phyloP scores from a whole-genome alignment of 2,888 invertebrate genomes.

The Pelosia muscerda region DNA sequence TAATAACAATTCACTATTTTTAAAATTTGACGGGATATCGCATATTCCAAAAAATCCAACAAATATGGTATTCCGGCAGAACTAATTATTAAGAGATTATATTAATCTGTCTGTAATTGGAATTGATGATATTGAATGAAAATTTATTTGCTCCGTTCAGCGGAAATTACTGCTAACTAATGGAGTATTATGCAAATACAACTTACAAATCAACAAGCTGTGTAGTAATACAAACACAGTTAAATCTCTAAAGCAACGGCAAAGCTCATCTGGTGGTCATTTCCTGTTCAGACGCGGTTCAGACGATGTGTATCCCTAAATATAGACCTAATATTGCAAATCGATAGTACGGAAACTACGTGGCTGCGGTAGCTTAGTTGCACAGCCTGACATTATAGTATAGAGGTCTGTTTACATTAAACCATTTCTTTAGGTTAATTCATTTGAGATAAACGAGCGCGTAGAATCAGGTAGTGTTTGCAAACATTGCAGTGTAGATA shows the following conservation, averaged over 20 bases:
- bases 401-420: neutral
- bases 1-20: too few relatives aligned
- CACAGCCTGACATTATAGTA: neutral
- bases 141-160: too few relatives aligned
- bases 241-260: conserved; percentile 58
- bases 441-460: conserved; percentile 39
- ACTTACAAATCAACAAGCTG: conserved; percentile 23
- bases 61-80: too few relatives aligned
- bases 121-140: neutral
- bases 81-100: too few relatives aligned
- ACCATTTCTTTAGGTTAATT: conserved; percentile 26
- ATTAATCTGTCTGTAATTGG: neutral
- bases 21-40: too few relatives aligned
- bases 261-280: conserved; percentile 78
- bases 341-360: conserved; percentile 43
- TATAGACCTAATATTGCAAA: conserved; percentile 51
- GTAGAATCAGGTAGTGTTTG: conserved; percentile 51
- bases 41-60: too few relatives aligned
- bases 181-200: neutral
- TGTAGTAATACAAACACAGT: conserved; percentile 21
- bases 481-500: conserved; percentile 64
- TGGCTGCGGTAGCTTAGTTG: conserved; percentile 8
- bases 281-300: conserved; percentile 78
- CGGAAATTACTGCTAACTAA: neutral
- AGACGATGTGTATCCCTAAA: conserved; percentile 66